Evolutionary conservation across 2,113 vertebrate genomes (phyloP).

Genomic region (Psophia crepitans): DNA sequence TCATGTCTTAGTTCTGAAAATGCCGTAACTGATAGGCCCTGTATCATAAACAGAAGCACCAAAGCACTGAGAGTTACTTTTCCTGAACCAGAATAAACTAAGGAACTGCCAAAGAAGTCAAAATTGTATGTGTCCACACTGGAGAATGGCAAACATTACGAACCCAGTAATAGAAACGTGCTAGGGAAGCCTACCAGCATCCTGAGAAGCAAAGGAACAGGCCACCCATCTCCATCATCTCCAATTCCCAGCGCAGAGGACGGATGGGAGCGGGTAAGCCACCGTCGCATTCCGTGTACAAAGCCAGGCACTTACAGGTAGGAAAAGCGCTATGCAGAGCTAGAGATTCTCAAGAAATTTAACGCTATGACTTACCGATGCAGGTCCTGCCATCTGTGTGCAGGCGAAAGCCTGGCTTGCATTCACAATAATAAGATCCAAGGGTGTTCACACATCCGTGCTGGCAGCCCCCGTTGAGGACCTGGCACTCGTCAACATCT

Average conservation of each 20-base stretch:
- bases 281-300: accelerated
- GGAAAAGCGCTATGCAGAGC: background rate
- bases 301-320: accelerated
- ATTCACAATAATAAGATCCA: conserved; percentile 89
- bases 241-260: accelerated
- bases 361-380: conserved; percentile 75
- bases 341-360: accelerated
- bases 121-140: accelerated
- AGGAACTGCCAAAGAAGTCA: background rate
- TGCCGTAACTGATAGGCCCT: accelerated
- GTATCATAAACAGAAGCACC: background rate
- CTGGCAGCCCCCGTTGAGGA: conserved; percentile 94
- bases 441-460: conserved; percentile 91
- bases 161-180: accelerated
- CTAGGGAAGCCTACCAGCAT: background rate
- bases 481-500: conserved; percentile 93
- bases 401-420: conserved; percentile 83
- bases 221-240: accelerated
- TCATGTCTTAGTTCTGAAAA: background rate
- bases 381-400: conserved; percentile 91
- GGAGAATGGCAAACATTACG: accelerated
- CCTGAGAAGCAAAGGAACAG: background rate
- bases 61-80: background rate
- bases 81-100: background rate
- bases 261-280: accelerated